Base-by-base conservation (phyloP, 2,888 invertebrate species). In the Baccha elongata region DNA sequence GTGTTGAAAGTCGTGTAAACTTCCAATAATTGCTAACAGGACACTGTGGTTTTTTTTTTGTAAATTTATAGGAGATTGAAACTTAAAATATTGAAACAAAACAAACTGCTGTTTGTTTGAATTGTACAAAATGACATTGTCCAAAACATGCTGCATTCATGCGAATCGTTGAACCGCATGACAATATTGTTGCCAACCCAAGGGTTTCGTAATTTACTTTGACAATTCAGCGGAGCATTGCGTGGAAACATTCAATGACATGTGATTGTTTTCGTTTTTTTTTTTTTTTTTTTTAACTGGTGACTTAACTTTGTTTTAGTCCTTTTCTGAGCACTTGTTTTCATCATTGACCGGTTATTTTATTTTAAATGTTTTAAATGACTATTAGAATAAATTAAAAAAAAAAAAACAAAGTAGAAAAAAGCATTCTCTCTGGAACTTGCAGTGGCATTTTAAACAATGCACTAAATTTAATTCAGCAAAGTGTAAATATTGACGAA, bases 361-460 rank as follows among this genome's bases (percentile, higher is more conserved):
- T 17, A 52, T 29, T 52, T 15, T 11, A 40, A 29, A n/a, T 29
- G 11, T 17, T 8, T 5, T 5, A 32, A 52, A n/a, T n/a, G n/a
- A n/a, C n/a, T n/a, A n/a, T n/a, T n/a, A 29, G 10, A 10, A 8
- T 32, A 32, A 32, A 32, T 32, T 32, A 32, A 3, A 11, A 52
- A 52, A 13, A 23, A 32, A 68, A 62, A 71, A 79, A 72, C 65
- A 46, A 79, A 68, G 53, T 80, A 42, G 55, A 1, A n/a, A 17
- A n/a, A n/a, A n/a, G n/a, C 50, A 35, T 7, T 13, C 48, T 62
- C 55, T 67, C 44, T 68, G 79, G 62, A 75, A 75, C 58, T 74
- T 74, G 32, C 68, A 68, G 58, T 58, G 32, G 58, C 50, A 50
- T 35, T 69, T 80, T 75, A 69, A 75, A 80, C 69, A 55, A 65